Base-by-base conservation (phyloP, 92 coral and sea anemone genomes). In the Epizoanthus ramosus region DNA sequence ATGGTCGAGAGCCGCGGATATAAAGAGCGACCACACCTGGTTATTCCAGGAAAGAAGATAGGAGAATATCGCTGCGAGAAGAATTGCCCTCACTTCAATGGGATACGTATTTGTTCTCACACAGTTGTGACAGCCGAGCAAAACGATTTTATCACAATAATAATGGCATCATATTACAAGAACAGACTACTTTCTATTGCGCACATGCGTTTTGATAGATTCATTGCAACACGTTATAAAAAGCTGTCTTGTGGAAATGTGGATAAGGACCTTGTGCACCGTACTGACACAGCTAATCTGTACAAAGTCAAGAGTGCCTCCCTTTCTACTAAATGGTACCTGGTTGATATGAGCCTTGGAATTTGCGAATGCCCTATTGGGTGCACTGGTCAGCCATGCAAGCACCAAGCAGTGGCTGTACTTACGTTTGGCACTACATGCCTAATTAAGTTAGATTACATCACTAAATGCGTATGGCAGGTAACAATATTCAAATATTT, bases 1-100 rank as follows among this genome's bases (percentile, higher is more conserved):
- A 87, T 87, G 90, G 90, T 87, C 1, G 87, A 63, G 47, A 87
- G 90, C 41, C 54, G n/a, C 3, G 16, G 86, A 19, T 64, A 61
- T 15, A 87, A 81, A 23, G 82, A 72, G 0, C 73, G 87, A 8
- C 90, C 90, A 10, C 87, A 75, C 57, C 83, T 87, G 18, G 90
- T 87, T 15, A 75, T 84, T 28, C 57, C 41, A 52, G 90, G 86
- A 17, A 82, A 73, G 68, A 79, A 60, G 24, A 68, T 24, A 39
- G 90, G 83, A 4, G 84, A 87, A 37, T 81, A 63, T 57, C 50
- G 68, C 56, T 87, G 90, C 65, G 87, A 87, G 57, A 87, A 74
- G 63, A 82, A 52, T 74, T 75, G 87, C 68, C 90, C 87, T 12
- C 87, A 87, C 22, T 75, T 57, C 63, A 87, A 75, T 50, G 87